Base-by-base conservation (phyloP, 1,140 invertebrate genomes). In the Acromyrmex heyeri region DNA sequence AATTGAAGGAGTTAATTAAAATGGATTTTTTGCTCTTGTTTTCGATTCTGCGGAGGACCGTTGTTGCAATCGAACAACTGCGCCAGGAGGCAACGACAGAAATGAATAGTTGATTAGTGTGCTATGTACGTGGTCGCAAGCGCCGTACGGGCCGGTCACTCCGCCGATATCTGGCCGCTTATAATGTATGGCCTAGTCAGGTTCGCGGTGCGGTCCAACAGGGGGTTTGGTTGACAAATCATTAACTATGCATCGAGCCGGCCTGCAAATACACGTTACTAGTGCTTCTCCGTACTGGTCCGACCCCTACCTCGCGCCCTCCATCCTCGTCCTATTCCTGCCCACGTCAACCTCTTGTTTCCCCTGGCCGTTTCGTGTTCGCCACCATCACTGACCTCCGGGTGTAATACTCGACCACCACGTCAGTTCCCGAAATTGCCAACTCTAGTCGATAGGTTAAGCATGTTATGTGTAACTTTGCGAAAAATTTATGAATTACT, bases 261-360 rank as follows among this genome's bases (percentile, higher is more conserved):
- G 90, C 94, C 94, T 93, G 95, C 94, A 95, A 95, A 95, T 95
- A 95, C 94, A 95, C 95, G 94, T 95, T 95, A 95, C 94, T 93
- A 94, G 92, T 93, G 92, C 92, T 92, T 93, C 93, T 92, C 92
- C 89, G 91, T 92, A 88, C 87, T 86, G 86, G 75, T n/a, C 76
- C 82, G 70, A 64, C 78, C 85, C 88, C 75, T 62, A 53, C 85
- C 81, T 86, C 88, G 83, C 76, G 59, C 85, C 86, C 67, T 86
- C 88, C 81, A 86, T 78, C 85, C 82, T 88, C 82, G 75, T 81
- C 65, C 65, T 86, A 81, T 62, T 77, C 67, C 69, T 67, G 30
- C 62, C 73, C 90, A 73, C 77, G 79, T 86, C 81, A 86, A 64
- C 55, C 53, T 62, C 53, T 75, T 62, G 85, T 73, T 73, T 38